Conservation (phyloP, 2,888 invertebrate genomes). For the Drosophila sordidula region DNA sequence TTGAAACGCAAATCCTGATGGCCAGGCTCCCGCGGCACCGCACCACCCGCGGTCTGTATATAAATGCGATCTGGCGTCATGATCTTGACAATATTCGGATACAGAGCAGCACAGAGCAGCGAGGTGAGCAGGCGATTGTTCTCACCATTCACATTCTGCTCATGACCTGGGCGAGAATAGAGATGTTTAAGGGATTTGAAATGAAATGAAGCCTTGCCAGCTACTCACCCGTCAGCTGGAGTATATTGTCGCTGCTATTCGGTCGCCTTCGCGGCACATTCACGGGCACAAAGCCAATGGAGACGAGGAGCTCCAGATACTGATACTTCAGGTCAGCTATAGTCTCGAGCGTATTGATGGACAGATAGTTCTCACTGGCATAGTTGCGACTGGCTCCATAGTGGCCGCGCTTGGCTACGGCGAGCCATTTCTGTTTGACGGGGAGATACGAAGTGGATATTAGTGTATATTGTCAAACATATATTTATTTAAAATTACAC, state of each 20-base stretch:
- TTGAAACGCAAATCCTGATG: slow-evolving; percentile 90
- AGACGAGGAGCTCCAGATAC: slow-evolving; percentile 90
- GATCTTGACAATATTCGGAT: slow-evolving; percentile 95
- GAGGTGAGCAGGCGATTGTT: slow-evolving; percentile 92
- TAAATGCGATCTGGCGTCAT: slow-evolving; percentile 92
- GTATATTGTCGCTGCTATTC: slow-evolving; percentile 87
- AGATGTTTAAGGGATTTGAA: neutral
- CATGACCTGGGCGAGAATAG: slow-evolving; percentile 60
- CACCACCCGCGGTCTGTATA: slow-evolving; percentile 90
- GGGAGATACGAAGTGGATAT: neutral
- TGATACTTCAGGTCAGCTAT: slow-evolving; percentile 95
- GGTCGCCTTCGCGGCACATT: slow-evolving; percentile 86
- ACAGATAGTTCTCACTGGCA: slow-evolving; percentile 93
- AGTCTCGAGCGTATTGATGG: slow-evolving; percentile 92
- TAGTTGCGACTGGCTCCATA: slow-evolving; percentile 91
- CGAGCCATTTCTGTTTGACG: slow-evolving; percentile 91
- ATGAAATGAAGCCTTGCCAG: neutral
- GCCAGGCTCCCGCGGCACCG: slow-evolving; percentile 89
- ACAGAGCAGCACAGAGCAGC: slow-evolving; percentile 95
- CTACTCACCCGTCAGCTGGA: slow-evolving; percentile 87
- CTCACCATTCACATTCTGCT: slow-evolving; percentile 91
- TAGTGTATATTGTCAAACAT: neutral
- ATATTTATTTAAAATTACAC: neutral
- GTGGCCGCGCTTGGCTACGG: slow-evolving; percentile 88
- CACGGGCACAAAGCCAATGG: slow-evolving; percentile 92